Conservation (phyloP, 2,113 vertebrate genomes). For the Sebastes fasciatus region DNA sequence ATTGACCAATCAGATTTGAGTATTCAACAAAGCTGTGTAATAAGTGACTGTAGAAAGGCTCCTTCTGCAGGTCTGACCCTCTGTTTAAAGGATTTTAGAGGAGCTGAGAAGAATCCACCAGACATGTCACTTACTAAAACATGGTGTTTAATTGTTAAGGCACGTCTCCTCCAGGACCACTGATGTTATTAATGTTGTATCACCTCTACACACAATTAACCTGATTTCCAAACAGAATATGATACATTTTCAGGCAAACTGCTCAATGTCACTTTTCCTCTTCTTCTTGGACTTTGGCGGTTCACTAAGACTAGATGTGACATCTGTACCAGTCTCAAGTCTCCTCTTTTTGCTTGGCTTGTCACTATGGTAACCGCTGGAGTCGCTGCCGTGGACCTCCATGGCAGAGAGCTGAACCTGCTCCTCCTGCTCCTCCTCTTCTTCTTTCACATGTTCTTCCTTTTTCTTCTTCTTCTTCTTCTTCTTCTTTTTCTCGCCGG, state of each 20-base stretch:
- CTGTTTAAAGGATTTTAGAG: neutral
- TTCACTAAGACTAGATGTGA: slow-evolving; percentile 17
- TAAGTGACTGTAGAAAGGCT: neutral
- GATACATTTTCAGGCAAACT: slow-evolving; percentile 22
- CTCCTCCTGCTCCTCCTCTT: no score
- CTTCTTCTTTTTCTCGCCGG: slow-evolving; percentile 67
- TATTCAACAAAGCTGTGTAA: no score
- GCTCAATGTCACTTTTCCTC: slow-evolving; percentile 72
- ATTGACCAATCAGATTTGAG: no score
- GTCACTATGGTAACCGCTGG: slow-evolving; percentile 87
- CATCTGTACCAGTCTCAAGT: slow-evolving; percentile 69
- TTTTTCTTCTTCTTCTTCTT: slow-evolving; percentile 81
- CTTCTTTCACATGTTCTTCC: slow-evolving; percentile 76
- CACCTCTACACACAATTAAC: neutral
- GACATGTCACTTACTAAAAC: neutral
- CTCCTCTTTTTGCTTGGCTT: slow-evolving; percentile 89
- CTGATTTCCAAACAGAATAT: neutral
- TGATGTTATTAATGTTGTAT: neutral
- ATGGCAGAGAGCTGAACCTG: slow-evolving; percentile 53
- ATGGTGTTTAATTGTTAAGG: slow-evolving; percentile 20
- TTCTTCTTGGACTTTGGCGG: slow-evolving; percentile 85
- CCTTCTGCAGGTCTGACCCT: neutral
- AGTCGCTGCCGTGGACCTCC: slow-evolving; percentile 85
- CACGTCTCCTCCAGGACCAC: neutral
- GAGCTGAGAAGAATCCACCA: neutral